A percentile compares a stretch with the other conserved stretches of the same genome.
These are phyloP conservation scores for Elaphurus davidianus DNA, from an alignment of 2,113 vertebrate genomes.

Conservation along the genomic window DNA sequence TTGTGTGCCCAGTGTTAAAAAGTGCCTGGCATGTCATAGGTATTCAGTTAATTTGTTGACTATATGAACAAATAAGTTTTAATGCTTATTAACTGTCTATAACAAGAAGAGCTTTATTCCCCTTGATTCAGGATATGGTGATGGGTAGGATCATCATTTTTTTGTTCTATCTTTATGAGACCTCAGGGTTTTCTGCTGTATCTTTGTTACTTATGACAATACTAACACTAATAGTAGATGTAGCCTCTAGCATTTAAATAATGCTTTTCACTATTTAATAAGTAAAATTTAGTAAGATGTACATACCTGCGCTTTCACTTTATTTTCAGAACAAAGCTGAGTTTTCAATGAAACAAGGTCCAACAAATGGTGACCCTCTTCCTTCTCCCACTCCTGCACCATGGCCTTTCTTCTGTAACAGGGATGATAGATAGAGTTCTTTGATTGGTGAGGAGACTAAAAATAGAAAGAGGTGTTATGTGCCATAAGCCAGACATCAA, in stretches of 20 bases:
- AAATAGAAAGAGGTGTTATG: background rate
- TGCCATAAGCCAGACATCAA: background rate
- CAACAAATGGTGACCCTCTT: background rate
- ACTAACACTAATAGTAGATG: background rate
- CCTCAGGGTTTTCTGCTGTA: background rate
- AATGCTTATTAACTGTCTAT: background rate
- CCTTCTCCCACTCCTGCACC: background rate
- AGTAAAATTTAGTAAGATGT: background rate
- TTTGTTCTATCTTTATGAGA: background rate
- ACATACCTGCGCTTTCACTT: background rate
- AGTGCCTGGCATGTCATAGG: background rate
- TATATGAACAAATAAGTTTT: background rate
- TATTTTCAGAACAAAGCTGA: background rate
- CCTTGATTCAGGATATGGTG: background rate
- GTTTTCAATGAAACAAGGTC: background rate
- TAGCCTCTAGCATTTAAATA: background rate
- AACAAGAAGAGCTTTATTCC: background rate
- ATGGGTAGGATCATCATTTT: background rate
- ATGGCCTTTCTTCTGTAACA: background rate
- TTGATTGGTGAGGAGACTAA: background rate
- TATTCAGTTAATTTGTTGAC: background rate
- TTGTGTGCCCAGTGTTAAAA: background rate
- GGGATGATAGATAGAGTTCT: background rate
- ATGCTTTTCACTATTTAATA: background rate
- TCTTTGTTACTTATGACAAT: background rate